Base-by-base conservation (phyloP, 2,797 vertebrate species). In the Myiotriccus ornatus region DNA sequence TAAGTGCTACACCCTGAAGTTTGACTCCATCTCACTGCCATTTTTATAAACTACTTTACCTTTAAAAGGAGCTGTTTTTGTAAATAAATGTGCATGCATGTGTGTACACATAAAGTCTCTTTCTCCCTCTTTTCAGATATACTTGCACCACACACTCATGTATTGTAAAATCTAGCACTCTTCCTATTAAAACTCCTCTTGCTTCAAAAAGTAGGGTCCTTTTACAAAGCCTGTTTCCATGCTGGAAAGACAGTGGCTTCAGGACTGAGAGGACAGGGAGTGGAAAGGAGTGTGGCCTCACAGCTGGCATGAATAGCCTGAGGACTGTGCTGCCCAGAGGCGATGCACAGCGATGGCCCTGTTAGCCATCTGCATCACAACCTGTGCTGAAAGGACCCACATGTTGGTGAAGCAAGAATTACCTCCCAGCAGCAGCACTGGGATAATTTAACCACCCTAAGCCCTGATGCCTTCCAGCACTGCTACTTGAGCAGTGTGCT, bases 331-430 rank as follows among this genome's bases (percentile, higher is more conserved):
- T 85, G 53, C 37, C 41, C 5, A 1, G 24, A 53, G 68, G 41
- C 5, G 0, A 6, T 6, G 41, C 49, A 30, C 4, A 6, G 34
- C 18, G 1, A 17, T 6, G 39, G 43, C 41, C 74, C 32, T 30
- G 68, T 68, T 80, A 52, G 63, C 10, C 1, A 46, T 4, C 78
- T 60, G 25, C 44, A 65, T 32, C 37, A 25, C 4, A 10, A 37
- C 23, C 6, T 53, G 55, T 70, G 67, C 52, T 55, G 52, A 56
- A 71, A 81, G 49, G 30, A 68, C 30, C 53, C 74, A 19, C 11
- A 7, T 56, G 24, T 69, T 21, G 22, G 43, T 21, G 85, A 90
- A 90, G 41, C 3, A 7, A 83, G 67, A 86, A 57, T 57, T 28
- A 22, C 18, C 37, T 89, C 76, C 64, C 80, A 74, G 70, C 12